A percentile compares a stretch with the other conserved stretches of the same genome.
These are phyloP conservation scores for Plodia interpunctella DNA, from an alignment of 1,140 invertebrate species.

Conservation along the genomic window DNA sequence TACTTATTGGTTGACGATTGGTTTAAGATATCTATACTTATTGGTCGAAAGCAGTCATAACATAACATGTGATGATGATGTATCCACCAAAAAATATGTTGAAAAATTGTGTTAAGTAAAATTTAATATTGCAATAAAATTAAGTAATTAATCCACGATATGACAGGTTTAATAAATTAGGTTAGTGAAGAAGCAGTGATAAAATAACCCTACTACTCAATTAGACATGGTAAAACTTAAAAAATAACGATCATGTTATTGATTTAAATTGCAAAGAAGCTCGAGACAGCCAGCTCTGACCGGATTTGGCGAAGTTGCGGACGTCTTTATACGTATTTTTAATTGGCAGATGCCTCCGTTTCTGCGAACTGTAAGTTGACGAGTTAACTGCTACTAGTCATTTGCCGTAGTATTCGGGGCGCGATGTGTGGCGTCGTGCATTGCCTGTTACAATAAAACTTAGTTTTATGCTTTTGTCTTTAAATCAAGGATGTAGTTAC, in stretches of 20 bases:
- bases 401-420: neutral
- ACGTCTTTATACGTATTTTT: constrained; percentile 23
- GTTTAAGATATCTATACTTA: no score
- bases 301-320: constrained; percentile 18
- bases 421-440: constrained; percentile 1
- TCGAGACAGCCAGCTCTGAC: constrained; percentile 29
- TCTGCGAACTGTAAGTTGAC: constrained; percentile 10
- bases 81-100: no score
- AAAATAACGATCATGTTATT: constrained; percentile 42
- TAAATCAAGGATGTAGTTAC: neutral
- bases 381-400: neutral
- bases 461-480: constrained; percentile 7
- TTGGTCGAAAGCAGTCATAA: neutral
- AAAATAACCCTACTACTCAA: constrained; percentile 19
- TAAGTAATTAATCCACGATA: neutral
- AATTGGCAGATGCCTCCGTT: constrained; percentile 35
- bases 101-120: no score
- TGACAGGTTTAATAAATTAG: neutral
- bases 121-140: no score
- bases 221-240: constrained; percentile 42
- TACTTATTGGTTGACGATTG: no score
- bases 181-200: neutral
- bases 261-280: constrained; percentile 59
- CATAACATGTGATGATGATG: no score
- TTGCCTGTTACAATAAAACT: constrained; percentile 7